Percentiles rank a stretch among this genome's conserved stretches.
Conservation (phyloP, 2,113 vertebrate genomes). For the Boulengeromyrus knoepffleri region DNA sequence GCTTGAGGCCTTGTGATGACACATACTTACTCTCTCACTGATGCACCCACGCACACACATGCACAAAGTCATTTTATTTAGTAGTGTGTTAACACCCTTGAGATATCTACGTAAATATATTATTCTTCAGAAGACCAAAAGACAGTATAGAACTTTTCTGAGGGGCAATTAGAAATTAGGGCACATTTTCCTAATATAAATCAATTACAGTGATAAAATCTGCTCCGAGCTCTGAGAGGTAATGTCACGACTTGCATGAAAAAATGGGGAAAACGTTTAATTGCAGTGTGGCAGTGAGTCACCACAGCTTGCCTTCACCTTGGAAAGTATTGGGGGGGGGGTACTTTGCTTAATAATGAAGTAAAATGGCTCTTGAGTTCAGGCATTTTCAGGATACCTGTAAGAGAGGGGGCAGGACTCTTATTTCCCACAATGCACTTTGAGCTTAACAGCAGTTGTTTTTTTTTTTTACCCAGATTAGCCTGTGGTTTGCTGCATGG, state of each 20-base stretch:
- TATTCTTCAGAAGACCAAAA: slow-evolving; percentile 25
- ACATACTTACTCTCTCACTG: not conserved
- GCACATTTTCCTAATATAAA: not conserved
- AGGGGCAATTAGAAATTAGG: not conserved
- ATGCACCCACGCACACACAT: not conserved
- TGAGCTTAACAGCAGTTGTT: not conserved
- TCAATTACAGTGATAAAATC: not conserved
- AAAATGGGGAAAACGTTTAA: not conserved
- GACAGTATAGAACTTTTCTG: not conserved
- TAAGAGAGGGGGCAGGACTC: not conserved
- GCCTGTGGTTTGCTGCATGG: not conserved
- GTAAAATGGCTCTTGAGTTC: not conserved
- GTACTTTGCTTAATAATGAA: not conserved
- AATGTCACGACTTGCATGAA: not conserved
- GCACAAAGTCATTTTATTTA: slow-evolving; percentile 23
- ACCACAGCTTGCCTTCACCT: not conserved
- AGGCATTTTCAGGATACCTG: not conserved
- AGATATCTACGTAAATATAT: slow-evolving; percentile 19
- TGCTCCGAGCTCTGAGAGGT: not conserved
- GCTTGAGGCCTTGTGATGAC: not conserved
- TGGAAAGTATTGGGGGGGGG: not conserved
- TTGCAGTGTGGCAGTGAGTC: not conserved
- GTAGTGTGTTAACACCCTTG: slow-evolving; percentile 20
- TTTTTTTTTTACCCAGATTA: not conserved
- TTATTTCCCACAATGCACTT: not conserved